Conservation (phyloP, 2,113 vertebrate genomes). For the Actinemys pallida region DNA sequence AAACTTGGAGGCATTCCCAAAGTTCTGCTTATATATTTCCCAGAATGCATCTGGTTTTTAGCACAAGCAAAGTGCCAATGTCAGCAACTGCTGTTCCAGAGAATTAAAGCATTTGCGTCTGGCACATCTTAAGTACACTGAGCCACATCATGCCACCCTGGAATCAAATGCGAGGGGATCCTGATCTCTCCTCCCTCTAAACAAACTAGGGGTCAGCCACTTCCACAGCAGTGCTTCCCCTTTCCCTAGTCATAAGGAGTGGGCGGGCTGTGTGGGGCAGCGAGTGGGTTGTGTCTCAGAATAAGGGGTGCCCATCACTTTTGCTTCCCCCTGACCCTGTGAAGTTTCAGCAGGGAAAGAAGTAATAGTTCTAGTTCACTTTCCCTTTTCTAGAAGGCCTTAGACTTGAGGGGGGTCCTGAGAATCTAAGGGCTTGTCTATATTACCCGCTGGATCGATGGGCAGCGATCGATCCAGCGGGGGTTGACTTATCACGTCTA, state of each 20-base stretch:
- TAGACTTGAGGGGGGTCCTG: too few species aligned
- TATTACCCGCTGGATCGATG: too few species aligned
- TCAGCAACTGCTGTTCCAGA: background rate
- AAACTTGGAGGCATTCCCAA: background rate
- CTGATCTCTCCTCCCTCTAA: background rate
- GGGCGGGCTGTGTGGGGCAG: background rate
- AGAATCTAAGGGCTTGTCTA: too few species aligned
- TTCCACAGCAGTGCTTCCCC: background rate
- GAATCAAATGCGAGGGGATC: background rate
- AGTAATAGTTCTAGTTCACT: background rate
- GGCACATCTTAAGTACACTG: conserved; percentile 1
- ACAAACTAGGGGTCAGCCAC: background rate
- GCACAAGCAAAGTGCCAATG: background rate
- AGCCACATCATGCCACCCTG: background rate
- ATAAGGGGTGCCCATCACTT: background rate
- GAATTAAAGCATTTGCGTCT: background rate
- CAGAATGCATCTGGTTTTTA: conserved; percentile 5
- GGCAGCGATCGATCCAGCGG: too few species aligned
- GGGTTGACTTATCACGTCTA: too few species aligned
- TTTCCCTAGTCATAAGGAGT: background rate
- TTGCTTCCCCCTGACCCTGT: background rate
- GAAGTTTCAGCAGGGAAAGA: background rate
- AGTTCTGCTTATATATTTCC: background rate
- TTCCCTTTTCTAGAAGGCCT: too few species aligned
- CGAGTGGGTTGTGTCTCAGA: background rate